phyloP scores from a whole-genome alignment of 2,888 invertebrate genomes.

The Sesia apiformis region DNA sequence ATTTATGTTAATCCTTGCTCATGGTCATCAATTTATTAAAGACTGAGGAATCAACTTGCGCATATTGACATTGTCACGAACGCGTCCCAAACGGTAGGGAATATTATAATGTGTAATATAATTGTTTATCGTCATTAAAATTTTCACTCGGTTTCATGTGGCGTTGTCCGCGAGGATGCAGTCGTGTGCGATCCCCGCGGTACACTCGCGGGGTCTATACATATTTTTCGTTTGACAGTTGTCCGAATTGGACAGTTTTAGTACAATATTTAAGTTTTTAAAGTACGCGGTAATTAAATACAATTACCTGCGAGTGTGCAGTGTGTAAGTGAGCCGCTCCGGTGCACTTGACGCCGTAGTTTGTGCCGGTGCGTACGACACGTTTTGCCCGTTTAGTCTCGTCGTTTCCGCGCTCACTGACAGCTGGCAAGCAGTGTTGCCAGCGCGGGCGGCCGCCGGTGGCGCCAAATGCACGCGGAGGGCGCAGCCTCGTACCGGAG shows the following conservation, averaged over 20 bases:
- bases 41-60: conserved; percentile 73
- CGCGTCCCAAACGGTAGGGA: conserved; percentile 46
- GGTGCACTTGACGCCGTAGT: conserved; percentile 14
- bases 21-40: conserved; percentile 74
- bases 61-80: conserved; percentile 69
- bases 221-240: too few relatives aligned
- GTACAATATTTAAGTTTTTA: too few relatives aligned
- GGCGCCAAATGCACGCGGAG: conserved; percentile 4
- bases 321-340: conserved; percentile 8
- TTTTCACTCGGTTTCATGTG: conserved; percentile 28
- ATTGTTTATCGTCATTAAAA: conserved; percentile 27
- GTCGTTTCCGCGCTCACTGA: conserved; percentile 2
- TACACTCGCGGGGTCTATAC: not conserved
- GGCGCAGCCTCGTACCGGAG: conserved; percentile 4
- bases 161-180: conserved; percentile 17
- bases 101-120: too few relatives aligned
- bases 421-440: not conserved
- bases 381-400: not conserved
- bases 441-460: not conserved
- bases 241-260: too few relatives aligned
- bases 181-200: conserved; percentile 31
- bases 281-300: conserved; percentile 20
- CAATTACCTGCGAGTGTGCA: conserved; percentile 7
- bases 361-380: conserved; percentile 7
- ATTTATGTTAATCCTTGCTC: conserved; percentile 70